Percentiles rank a stretch among this genome's conserved stretches.
Evolutionary conservation across 2,888 invertebrate species (phyloP).

Genomic region (Horisme vitalbata): DNA sequence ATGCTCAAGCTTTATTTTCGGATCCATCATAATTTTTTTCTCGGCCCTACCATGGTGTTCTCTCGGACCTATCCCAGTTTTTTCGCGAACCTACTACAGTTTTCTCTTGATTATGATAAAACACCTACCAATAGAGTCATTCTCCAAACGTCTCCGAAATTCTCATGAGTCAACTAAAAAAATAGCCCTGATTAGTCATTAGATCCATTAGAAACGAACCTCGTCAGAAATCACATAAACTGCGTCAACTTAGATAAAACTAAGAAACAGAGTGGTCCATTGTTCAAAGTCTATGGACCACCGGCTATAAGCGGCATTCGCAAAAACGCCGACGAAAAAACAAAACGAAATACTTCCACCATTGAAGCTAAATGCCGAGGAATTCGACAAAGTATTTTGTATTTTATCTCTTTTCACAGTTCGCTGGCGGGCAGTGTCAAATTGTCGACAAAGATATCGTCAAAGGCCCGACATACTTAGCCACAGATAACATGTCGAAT

Average conservation of each 20-base stretch:
- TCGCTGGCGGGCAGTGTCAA: constrained; percentile 73
- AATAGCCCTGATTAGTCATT: constrained; percentile 36
- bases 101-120: too few species aligned
- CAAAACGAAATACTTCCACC: constrained; percentile 68
- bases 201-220: constrained; percentile 49
- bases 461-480: constrained; percentile 31
- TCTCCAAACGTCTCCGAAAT: too few species aligned
- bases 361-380: constrained; percentile 66
- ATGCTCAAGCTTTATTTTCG: too few species aligned
- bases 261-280: constrained; percentile 74
- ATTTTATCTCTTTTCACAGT: constrained; percentile 79
- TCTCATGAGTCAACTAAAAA: constrained; percentile 4
- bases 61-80: too few species aligned
- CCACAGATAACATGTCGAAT: constrained; percentile 28
- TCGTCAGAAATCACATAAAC: constrained; percentile 72
- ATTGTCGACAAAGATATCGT: constrained; percentile 69
- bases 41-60: too few species aligned
- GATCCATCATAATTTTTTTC: too few species aligned
- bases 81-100: too few species aligned
- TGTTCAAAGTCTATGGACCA: constrained; percentile 79
- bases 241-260: constrained; percentile 77
- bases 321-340: constrained; percentile 75
- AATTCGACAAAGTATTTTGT: constrained; percentile 77
- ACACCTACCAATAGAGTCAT: too few species aligned
- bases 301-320: constrained; percentile 65